Conservation (phyloP, 2,797 vertebrate genomes). For the Pterois miles region DNA sequence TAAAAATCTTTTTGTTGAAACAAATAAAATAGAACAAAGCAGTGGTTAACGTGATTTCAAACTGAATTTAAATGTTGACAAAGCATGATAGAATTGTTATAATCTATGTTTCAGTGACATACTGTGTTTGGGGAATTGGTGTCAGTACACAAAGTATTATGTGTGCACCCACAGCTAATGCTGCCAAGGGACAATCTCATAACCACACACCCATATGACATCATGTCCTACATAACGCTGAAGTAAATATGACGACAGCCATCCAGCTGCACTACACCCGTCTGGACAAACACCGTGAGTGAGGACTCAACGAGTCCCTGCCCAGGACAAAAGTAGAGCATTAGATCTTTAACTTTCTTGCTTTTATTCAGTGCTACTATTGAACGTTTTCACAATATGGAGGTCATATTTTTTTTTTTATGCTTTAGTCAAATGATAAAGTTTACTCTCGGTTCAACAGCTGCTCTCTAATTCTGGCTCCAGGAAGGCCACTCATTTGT, state of each 20-base stretch:
- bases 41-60: neutral
- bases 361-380: neutral
- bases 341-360: neutral
- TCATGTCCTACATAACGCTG: constrained; percentile 55
- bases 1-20: neutral
- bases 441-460: constrained; percentile 36
- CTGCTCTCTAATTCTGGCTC: constrained; percentile 33
- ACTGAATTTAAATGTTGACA: neutral
- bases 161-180: constrained; percentile 16
- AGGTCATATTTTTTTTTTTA: constrained; percentile 11
- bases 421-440: constrained; percentile 14
- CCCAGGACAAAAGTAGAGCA: neutral
- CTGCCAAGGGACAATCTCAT: constrained; percentile 47
- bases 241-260: constrained; percentile 46
- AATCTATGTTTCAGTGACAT: neutral
- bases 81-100: neutral
- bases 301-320: neutral
- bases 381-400: neutral
- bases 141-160: constrained; percentile 2
- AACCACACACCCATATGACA: constrained; percentile 69
- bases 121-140: constrained; percentile 1
- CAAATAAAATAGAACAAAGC: neutral
- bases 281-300: constrained; percentile 34
- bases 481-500: constrained; percentile 37
- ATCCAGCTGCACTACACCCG: constrained; percentile 20